Conservation (phyloP, 2,113 vertebrate species). For the Symphodus melops region DNA sequence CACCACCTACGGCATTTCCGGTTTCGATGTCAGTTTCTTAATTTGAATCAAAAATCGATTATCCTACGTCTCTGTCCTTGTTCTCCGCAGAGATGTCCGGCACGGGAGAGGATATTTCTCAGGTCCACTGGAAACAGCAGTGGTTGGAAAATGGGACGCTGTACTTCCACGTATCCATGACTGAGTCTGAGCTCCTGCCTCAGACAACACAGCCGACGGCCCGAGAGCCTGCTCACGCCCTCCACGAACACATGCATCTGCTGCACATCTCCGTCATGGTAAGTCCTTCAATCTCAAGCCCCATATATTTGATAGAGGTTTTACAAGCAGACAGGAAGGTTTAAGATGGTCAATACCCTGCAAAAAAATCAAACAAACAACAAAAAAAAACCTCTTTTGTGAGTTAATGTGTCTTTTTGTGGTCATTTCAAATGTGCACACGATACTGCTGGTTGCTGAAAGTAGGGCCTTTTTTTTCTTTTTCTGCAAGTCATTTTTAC, state of each 20-base stretch:
- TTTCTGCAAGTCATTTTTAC: neutral
- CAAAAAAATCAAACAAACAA: too few species aligned
- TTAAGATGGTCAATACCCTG: too few species aligned
- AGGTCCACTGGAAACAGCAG: conserved; percentile 99
- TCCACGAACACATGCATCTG: conserved; percentile 96
- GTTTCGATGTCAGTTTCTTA: neutral
- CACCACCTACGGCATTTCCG: too few species aligned
- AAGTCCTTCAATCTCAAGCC: conserved; percentile 63
- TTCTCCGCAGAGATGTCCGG: conserved; percentile 93
- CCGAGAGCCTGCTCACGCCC: conserved; percentile 89
- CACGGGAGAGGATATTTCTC: conserved; percentile 90
- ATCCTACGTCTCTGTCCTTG: neutral
- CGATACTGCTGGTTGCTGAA: neutral
- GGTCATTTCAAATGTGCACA: neutral
- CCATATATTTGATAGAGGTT: neutral
- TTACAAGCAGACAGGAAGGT: too few species aligned
- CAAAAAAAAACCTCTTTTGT: neutral
- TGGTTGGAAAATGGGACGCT: conserved; percentile 98
- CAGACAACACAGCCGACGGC: conserved; percentile 87
- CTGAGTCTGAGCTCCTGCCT: conserved; percentile 87
- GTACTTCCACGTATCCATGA: conserved; percentile 96
- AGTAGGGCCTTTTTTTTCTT: too few species aligned
- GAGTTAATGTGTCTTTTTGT: neutral
- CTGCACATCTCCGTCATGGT: conserved; percentile 99
- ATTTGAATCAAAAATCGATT: neutral